Evolutionary conservation across 1,140 invertebrate species (phyloP), one percentile per base, ranked within the genome.

Genomic region (Lordiphosa collinella): DNA sequence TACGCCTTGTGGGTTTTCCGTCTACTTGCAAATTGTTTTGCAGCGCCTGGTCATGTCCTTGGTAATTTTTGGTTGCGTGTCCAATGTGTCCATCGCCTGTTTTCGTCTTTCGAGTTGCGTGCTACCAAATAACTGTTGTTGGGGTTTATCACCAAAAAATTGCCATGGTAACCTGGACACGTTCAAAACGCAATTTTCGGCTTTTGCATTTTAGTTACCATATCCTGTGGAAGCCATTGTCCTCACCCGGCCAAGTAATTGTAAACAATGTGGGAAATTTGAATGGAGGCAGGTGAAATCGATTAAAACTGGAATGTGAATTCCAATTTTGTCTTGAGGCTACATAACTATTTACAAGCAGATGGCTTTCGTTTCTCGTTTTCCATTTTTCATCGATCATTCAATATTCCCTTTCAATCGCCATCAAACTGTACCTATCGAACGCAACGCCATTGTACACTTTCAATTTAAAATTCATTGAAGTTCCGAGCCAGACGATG

Each of bases 391-490:
- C 3, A 9, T 0, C 3, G 8, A 16, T 22, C 18, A n/a, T 11
- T n/a, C 14, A 9, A 29, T 18, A 12, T 43, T 4, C 50, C 51
- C 44, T 11, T 25, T 12, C 8, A 44, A 12, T 25, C 22, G n/a
- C 31, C 9, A 8, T 5, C 8, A 16, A n/a, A 36, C 16, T 22
- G 4, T 22, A 36, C 34, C 64, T 51, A 37, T 79, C 34, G 31
- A 14, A 43, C 14, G 8, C 48, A 44, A 11, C 51, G 40, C 52
- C 64, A 50, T 46, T 36, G 65, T 64, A 44, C 49, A 38, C 46
- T 66, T 69, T 80, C 58, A 82, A 80, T 80, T 80, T 80, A 82
- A 80, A 82, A 82, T 80, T 80, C 76, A 80, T 82, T 84, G 76
- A 84, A 76, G 74, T 82, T 84, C 68, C 52, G 52, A 49, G 47